A percentile compares a stretch with the other conserved stretches of the same genome.
Conservation (phyloP, 2,797 vertebrate species). For the Meriones psammophilus region DNA sequence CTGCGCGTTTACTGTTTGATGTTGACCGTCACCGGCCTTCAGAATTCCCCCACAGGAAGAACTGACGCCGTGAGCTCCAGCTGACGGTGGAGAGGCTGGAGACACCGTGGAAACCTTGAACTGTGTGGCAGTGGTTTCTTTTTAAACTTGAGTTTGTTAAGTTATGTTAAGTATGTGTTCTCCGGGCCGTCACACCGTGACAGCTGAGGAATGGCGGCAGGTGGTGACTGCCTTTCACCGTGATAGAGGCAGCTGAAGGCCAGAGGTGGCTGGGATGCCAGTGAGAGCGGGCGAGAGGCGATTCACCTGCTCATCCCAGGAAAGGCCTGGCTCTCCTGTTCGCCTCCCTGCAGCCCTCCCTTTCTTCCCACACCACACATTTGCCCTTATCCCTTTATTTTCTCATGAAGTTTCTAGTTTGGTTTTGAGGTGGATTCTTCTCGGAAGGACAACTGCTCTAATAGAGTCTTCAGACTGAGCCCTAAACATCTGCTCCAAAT, state of each 20-base stretch:
- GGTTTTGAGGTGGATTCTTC: slow-evolving; percentile 52
- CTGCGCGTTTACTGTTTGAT: background rate
- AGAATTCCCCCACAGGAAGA: background rate
- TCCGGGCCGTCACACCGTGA: background rate
- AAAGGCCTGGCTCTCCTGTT: background rate
- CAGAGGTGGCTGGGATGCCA: no score
- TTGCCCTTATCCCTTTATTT: background rate
- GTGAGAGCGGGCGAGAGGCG: background rate
- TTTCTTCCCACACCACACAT: background rate
- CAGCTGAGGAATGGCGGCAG: background rate
- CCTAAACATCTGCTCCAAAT: slow-evolving; percentile 49
- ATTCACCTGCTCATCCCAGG: background rate
- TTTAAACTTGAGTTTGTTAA: background rate
- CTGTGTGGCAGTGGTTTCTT: background rate
- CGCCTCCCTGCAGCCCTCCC: background rate
- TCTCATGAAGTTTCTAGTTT: background rate
- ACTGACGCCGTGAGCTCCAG: background rate
- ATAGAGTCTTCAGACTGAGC: background rate
- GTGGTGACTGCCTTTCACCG: background rate
- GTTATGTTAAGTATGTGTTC: background rate
- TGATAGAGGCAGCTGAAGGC: background rate
- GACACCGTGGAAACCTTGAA: background rate
- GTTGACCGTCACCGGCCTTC: background rate
- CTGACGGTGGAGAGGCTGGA: background rate
- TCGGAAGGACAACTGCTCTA: background rate